phyloP scores from a whole-genome alignment of 2,888 invertebrate genomes.

The Apamea anceps region DNA sequence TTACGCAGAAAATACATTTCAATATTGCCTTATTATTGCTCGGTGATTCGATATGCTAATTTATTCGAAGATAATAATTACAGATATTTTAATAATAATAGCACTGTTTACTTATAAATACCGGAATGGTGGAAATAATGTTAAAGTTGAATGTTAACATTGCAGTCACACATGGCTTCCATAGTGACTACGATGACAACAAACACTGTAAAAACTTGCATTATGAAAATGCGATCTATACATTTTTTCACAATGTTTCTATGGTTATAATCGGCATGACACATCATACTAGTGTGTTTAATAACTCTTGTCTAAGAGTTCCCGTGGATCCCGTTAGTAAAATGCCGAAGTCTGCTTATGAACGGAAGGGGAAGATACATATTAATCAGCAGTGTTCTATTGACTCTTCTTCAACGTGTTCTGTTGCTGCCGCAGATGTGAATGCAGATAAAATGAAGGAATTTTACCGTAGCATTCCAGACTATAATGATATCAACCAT shows the following conservation, averaged over 20 bases:
- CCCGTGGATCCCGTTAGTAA: constrained; percentile 93
- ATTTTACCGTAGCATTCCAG: constrained; percentile 94
- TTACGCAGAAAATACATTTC: neutral
- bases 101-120: neutral
- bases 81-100: neutral
- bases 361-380: constrained; percentile 87
- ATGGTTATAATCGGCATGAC: constrained; percentile 73
- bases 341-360: constrained; percentile 93
- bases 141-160: neutral
- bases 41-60: neutral
- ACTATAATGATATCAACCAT: constrained; percentile 94
- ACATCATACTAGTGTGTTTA: constrained; percentile 92
- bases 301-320: constrained; percentile 93
- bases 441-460: constrained; percentile 92
- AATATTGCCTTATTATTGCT: too few relatives aligned
- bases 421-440: constrained; percentile 78
- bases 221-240: constrained; percentile 4
- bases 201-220: constrained; percentile 33
- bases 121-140: neutral
- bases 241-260: constrained; percentile 36
- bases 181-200: constrained; percentile 61
- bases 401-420: constrained; percentile 80
- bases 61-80: neutral
- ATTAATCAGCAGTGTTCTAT: constrained; percentile 80
- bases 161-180: constrained; percentile 31